phyloP scores from a whole-genome alignment of 2,797 vertebrate genomes.

The Myotis pilosus region DNA sequence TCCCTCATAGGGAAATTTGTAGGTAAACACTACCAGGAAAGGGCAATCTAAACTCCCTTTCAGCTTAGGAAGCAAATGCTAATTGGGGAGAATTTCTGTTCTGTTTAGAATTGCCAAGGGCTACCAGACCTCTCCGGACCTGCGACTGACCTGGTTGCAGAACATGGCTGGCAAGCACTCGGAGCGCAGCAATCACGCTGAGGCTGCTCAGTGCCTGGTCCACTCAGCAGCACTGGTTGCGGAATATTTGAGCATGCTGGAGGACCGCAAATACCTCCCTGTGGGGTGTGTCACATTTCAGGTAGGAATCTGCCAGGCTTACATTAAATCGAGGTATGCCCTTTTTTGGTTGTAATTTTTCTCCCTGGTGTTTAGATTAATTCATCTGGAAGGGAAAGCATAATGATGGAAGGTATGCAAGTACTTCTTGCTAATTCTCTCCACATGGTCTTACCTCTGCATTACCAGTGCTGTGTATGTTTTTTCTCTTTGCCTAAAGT shows the following conservation, averaged over 20 bases:
- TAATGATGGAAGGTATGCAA: not conserved
- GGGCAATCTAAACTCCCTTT: not conserved
- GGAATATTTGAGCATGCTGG: conserved; percentile 98
- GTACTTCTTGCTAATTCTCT: not conserved
- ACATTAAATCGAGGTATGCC: not conserved
- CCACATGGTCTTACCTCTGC: not conserved
- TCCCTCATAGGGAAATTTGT: not conserved
- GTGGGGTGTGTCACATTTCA: conserved; percentile 99
- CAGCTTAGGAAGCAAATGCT: not conserved
- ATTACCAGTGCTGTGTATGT: not conserved
- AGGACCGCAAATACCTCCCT: conserved; percentile 98
- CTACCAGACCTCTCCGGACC: conserved; percentile 98
- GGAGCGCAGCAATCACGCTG: conserved; percentile 96
- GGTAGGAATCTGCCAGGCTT: conserved; percentile 79
- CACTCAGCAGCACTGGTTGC: conserved; percentile 99
- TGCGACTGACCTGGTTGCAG: conserved; percentile 97
- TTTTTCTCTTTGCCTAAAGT: not conserved
- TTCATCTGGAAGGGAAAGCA: not conserved
- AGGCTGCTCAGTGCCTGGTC: conserved; percentile 97
- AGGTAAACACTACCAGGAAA: not conserved
- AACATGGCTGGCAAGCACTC: conserved; percentile 99
- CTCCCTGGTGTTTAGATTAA: not conserved
- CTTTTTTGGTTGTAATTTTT: not conserved
- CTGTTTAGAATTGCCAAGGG: conserved; percentile 95
- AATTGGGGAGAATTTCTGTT: conserved; percentile 49